Conservation (phyloP, 2,797 vertebrate species). For the Choloepus didactylus region DNA sequence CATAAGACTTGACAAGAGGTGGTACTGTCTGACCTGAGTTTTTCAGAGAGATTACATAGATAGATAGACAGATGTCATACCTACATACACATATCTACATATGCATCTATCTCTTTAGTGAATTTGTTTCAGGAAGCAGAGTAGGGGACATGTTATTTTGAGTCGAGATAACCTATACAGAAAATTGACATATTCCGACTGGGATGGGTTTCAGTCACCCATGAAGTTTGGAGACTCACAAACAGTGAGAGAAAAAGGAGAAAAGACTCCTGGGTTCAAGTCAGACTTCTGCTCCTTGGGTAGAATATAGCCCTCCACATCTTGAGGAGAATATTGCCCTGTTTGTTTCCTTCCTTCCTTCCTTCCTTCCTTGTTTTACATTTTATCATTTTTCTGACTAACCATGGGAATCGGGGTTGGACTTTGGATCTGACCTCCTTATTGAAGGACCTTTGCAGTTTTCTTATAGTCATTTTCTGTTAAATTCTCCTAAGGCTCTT, state of each 20-base stretch:
- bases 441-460: not conserved
- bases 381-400: not conserved
- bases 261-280: not conserved
- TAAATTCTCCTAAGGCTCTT: not conserved
- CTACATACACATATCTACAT: not conserved
- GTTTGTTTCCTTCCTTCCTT: too few species aligned
- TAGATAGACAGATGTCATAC: too few species aligned
- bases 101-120: not conserved
- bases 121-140: not conserved
- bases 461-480: rapidly evolving
- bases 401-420: too few species aligned
- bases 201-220: not conserved
- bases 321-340: too few species aligned
- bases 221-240: not conserved
- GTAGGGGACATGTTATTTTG: not conserved
- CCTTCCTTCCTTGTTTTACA: not conserved
- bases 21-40: not conserved
- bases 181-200: not conserved
- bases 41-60: too few species aligned
- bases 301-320: too few species aligned
- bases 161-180: rapidly evolving
- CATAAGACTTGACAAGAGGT: not conserved
- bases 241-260: not conserved
- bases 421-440: too few species aligned
- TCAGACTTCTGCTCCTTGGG: not conserved